Percentiles rank a stretch among this genome's conserved stretches.
These are phyloP conservation scores for Lepus europaeus DNA, from an alignment of 2,113 vertebrate genomes.

Conservation along the genomic window DNA sequence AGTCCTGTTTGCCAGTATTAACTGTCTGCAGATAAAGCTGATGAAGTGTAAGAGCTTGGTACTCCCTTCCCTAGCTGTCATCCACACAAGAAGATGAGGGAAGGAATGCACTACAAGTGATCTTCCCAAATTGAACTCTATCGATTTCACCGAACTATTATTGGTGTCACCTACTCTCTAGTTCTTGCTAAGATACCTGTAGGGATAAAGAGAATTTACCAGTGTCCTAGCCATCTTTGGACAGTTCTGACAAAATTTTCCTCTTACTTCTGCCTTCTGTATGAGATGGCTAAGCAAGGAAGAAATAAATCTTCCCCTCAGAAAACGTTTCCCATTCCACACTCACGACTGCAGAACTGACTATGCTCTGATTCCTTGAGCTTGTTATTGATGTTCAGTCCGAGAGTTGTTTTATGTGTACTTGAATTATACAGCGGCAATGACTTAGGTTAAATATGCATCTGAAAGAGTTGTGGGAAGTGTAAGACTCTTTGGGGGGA, in stretches of 20 bases:
- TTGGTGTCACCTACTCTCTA: background rate
- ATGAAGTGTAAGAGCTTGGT: background rate
- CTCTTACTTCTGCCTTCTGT: slow-evolving; percentile 20
- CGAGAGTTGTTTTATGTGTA: slow-evolving; percentile 87
- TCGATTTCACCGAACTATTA: background rate
- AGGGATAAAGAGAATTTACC: slow-evolving; percentile 11
- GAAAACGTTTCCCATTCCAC: slow-evolving; percentile 55
- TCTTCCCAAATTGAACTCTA: background rate
- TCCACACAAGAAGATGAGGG: background rate
- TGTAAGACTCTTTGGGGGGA: slow-evolving; percentile 22
- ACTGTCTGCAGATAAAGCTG: background rate
- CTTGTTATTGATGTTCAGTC: slow-evolving; percentile 84
- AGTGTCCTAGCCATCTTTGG: background rate
- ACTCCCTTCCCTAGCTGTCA: background rate
- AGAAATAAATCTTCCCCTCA: slow-evolving; percentile 14
- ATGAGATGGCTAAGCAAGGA: slow-evolving; percentile 10
- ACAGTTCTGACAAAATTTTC: slow-evolving; percentile 8
- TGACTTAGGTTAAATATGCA: slow-evolving; percentile 84
- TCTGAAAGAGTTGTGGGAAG: slow-evolving; percentile 64
- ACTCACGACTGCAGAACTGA: slow-evolving; percentile 75
- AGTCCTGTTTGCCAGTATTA: background rate
- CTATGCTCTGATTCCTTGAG: slow-evolving; percentile 86
- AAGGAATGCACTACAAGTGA: background rate
- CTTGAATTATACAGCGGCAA: slow-evolving; percentile 87
- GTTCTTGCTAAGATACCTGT: slow-evolving; percentile 31